Percentiles rank a stretch among this genome's conserved stretches.
These are phyloP conservation scores for Acleris sparsana DNA, from an alignment of 2,888 invertebrate genomes.

Conservation along the genomic window DNA sequence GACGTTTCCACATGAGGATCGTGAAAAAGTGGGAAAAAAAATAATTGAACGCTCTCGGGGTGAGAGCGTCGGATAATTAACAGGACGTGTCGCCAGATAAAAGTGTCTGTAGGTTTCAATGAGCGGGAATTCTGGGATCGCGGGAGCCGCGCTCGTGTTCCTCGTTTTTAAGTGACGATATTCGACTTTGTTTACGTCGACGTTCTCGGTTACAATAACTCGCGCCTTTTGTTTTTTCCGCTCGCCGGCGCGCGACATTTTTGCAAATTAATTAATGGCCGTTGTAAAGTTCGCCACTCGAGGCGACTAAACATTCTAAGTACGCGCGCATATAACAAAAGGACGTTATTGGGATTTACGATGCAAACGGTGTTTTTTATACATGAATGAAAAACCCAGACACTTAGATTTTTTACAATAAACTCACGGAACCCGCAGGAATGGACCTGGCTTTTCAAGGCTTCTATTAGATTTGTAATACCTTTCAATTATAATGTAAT, in stretches of 20 bases:
- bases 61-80: slow-evolving; percentile 80
- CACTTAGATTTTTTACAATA: no score
- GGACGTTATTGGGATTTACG: no score
- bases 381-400: no score
- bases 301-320: slow-evolving; percentile 32
- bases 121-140: slow-evolving; percentile 65
- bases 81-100: slow-evolving; percentile 81
- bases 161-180: slow-evolving; percentile 70
- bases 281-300: slow-evolving; percentile 35
- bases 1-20: slow-evolving; percentile 78
- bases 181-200: slow-evolving; percentile 67
- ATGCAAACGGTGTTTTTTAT: no score
- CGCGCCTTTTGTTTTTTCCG: slow-evolving; percentile 51
- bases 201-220: slow-evolving; percentile 57
- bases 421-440: no score
- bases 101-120: slow-evolving; percentile 77
- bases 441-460: no score
- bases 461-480: no score
- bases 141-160: slow-evolving; percentile 62
- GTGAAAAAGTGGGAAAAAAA: slow-evolving; percentile 74
- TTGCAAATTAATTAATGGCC: slow-evolving; percentile 59
- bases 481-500: no score
- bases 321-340: slow-evolving; percentile 11
- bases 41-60: slow-evolving; percentile 78
- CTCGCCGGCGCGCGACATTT: slow-evolving; percentile 48